Percentiles rank a stretch among this genome's conserved stretches.
Conservation (phyloP, 2,797 vertebrate species). For the Silurus lanzhouensis region DNA sequence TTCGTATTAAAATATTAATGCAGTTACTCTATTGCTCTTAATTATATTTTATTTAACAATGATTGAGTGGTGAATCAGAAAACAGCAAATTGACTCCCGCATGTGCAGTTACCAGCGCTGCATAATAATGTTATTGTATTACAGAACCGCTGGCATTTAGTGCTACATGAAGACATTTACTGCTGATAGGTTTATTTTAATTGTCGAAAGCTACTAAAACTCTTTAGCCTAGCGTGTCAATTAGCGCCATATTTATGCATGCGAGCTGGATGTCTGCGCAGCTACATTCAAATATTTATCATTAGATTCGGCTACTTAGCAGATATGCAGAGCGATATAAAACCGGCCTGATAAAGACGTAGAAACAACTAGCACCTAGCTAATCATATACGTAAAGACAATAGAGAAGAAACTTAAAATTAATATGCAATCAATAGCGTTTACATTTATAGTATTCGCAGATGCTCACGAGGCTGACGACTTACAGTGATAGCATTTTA, state of each 20-base stretch:
- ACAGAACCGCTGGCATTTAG: slow-evolving; percentile 1
- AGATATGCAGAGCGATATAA: not conserved
- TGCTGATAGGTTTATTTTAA: slow-evolving; percentile 20
- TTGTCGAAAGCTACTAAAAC: not conserved
- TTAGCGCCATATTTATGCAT: not conserved
- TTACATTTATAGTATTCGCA: no score
- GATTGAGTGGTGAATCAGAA: not conserved
- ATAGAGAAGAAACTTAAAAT: not conserved
- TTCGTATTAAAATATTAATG: not conserved
- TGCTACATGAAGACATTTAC: not conserved
- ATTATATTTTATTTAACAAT: not conserved
- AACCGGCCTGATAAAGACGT: not conserved
- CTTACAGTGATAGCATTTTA: no score
- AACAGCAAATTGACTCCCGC: not conserved
- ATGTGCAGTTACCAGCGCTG: not conserved
- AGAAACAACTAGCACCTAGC: not conserved
- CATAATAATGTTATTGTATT: not conserved
- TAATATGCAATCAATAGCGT: no score
- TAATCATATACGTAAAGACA: not conserved
- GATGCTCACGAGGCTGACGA: no score
- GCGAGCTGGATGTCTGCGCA: not conserved
- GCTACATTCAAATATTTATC: slow-evolving; percentile 10
- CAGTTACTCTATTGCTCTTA: not conserved
- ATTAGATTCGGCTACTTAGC: not conserved
- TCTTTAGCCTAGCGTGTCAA: slow-evolving; percentile 5